These are phyloP conservation scores for Diadema setosum DNA, from an alignment of 35 echinoderm and acorn worm genomes.

Conservation along the genomic window DNA sequence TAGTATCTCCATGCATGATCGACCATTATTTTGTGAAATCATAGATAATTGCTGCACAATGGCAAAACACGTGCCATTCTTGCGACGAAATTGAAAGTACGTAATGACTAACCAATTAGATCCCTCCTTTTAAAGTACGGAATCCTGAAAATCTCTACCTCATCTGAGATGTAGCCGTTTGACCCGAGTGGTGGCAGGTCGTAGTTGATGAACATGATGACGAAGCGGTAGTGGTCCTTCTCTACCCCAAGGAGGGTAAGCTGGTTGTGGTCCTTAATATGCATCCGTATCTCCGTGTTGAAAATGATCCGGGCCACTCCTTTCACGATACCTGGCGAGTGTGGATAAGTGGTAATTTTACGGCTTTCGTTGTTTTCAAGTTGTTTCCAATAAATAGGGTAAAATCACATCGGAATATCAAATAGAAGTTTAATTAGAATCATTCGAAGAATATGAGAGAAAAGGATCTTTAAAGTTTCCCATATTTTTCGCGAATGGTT, in stretches of 20 bases:
- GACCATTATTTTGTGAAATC: too few species aligned
- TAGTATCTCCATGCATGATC: too few species aligned
- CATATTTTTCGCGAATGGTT: too few species aligned
- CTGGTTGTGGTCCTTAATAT: constrained; percentile 34
- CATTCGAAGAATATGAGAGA: too few species aligned
- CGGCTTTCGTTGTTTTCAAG: not conserved
- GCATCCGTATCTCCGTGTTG: constrained; percentile 57
- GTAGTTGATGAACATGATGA: constrained; percentile 31
- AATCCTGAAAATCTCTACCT: constrained; percentile 35
- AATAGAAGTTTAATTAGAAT: too few species aligned
- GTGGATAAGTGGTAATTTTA: not conserved
- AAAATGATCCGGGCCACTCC: constrained; percentile 81
- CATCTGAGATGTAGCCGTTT: constrained; percentile 17
- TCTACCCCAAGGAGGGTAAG: constrained; percentile 22
- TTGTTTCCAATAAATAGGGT: not conserved
- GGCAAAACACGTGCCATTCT: too few species aligned
- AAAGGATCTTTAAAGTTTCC: too few species aligned
- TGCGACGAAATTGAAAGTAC: too few species aligned
- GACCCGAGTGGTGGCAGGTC: constrained; percentile 46
- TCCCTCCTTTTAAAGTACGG: too few species aligned
- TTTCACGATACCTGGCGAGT: constrained; percentile 60
- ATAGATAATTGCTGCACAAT: too few species aligned
- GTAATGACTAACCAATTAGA: too few species aligned
- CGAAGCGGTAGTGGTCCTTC: constrained; percentile 71
- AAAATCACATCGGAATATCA: too few species aligned